A percentile compares a stretch with the other conserved stretches of the same genome.
Evolutionary conservation across 2,888 invertebrate species (phyloP).

Genomic region (Leucophenga maculata): DNA sequence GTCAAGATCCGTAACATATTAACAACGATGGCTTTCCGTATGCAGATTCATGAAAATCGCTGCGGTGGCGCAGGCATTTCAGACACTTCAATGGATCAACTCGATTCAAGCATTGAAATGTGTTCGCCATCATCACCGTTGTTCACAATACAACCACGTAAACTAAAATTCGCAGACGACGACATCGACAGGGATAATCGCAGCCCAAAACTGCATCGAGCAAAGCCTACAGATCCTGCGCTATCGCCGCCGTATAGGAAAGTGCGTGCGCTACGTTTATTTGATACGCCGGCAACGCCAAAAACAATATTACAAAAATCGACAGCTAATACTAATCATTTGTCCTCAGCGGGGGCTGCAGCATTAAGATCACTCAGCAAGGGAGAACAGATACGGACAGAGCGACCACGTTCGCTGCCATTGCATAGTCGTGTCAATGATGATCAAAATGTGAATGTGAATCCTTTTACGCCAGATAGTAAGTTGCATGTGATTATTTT

Average conservation of each 20-base stretch:
- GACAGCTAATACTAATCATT: conserved; percentile 74
- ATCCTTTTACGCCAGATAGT: conserved; percentile 89
- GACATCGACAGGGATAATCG: conserved; percentile 53
- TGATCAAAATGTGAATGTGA: conserved; percentile 79
- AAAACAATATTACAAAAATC: conserved; percentile 79
- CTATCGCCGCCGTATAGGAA: conserved; percentile 76
- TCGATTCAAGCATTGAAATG: conserved; percentile 66
- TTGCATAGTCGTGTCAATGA: conserved; percentile 66
- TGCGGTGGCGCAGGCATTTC: conserved; percentile 40
- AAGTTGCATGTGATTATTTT: conserved; percentile 46
- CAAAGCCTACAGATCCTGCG: conserved; percentile 34
- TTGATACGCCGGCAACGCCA: conserved; percentile 89
- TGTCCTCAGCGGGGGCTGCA: conserved; percentile 57
- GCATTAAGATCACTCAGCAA: conserved; percentile 44
- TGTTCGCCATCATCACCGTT: conserved; percentile 64
- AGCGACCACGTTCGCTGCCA: conserved; percentile 72
- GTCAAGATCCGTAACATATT: conserved; percentile 21
- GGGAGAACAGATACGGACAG: conserved; percentile 49
- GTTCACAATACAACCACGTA: conserved; percentile 66
- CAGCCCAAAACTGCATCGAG: conserved; percentile 38
- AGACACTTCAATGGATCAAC: conserved; percentile 55
- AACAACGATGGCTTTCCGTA: conserved; percentile 62
- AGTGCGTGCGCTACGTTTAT: conserved; percentile 79
- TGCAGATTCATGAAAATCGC: conserved; percentile 51
- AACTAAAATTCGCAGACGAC: conserved; percentile 69